Conservation (phyloP, 2,888 invertebrate species). For the Maniola hyperantus region DNA sequence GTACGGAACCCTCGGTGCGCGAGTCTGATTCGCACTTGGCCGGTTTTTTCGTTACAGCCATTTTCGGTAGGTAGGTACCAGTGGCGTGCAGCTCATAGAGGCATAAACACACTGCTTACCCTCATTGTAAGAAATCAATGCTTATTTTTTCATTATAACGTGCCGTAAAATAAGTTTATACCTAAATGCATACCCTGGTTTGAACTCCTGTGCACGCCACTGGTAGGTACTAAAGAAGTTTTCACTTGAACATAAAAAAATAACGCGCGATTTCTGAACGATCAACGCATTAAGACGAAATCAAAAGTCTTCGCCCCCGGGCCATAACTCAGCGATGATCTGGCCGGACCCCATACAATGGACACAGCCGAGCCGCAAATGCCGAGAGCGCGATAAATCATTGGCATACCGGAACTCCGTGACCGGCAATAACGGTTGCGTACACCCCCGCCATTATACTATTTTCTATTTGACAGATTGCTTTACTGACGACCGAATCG, state of each 20-base stretch:
- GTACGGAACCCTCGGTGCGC: no score
- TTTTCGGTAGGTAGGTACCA: no score
- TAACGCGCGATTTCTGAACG: slow-evolving; percentile 44
- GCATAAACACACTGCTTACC: no score
- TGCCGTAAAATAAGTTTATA: no score
- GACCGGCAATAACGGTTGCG: slow-evolving; percentile 73
- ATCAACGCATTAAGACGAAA: slow-evolving; percentile 67
- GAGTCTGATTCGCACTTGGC: no score
- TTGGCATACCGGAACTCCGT: slow-evolving; percentile 80
- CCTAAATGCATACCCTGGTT: no score
- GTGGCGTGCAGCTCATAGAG: no score
- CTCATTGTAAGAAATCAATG: no score
- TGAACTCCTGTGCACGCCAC: no score
- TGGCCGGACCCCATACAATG: slow-evolving; percentile 75
- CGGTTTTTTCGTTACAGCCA: no score
- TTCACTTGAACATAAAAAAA: slow-evolving; percentile 23
- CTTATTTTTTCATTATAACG: no score
- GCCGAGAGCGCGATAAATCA: slow-evolving; percentile 77
- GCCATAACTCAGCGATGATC: slow-evolving; percentile 74
- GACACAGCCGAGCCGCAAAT: slow-evolving; percentile 74
- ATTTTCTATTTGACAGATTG: slow-evolving; percentile 18
- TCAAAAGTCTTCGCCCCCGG: slow-evolving; percentile 67
- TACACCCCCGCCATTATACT: slow-evolving; percentile 40
- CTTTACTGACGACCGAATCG: background rate
- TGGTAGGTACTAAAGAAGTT: no score